Evolutionary conservation across 2,888 invertebrate species (phyloP).

Genomic region (Malacosoma neustria): DNA sequence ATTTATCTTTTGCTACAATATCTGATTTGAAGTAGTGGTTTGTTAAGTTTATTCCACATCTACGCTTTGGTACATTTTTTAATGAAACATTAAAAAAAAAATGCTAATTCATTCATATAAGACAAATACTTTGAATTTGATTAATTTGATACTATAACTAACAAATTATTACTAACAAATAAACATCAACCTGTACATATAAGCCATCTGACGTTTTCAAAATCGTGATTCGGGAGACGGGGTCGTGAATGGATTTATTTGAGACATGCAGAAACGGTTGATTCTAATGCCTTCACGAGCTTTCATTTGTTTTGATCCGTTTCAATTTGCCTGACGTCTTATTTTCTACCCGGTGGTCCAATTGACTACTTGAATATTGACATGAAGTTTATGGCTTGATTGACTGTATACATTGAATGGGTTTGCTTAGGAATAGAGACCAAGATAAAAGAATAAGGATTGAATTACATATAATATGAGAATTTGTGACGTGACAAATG

Average conservation of each 20-base stretch:
- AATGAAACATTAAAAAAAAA: too few relatives aligned
- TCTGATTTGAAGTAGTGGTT: slow-evolving; percentile 1
- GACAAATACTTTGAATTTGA: too few relatives aligned
- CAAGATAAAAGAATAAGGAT: too few relatives aligned
- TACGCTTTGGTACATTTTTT: too few relatives aligned
- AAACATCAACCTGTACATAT: slow-evolving; percentile 29
- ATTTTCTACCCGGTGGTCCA: slow-evolving; percentile 65
- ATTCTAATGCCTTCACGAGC: slow-evolving; percentile 58
- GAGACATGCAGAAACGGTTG: slow-evolving; percentile 40
- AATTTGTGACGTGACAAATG: too few relatives aligned
- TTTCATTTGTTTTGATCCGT: slow-evolving; percentile 49
- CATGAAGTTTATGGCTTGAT: background rate
- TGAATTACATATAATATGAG: too few relatives aligned
- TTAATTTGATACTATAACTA: too few relatives aligned
- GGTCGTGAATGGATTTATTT: slow-evolving; percentile 48
- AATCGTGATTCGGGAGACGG: slow-evolving; percentile 44
- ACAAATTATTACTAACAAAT: too few relatives aligned
- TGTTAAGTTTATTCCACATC: too few relatives aligned
- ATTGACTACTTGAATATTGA: slow-evolving; percentile 10
- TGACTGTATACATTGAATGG: background rate
- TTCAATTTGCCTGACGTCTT: slow-evolving; percentile 66
- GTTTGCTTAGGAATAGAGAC: too few relatives aligned
- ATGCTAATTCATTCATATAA: too few relatives aligned
- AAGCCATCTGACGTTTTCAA: slow-evolving; percentile 26
- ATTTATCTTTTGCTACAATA: slow-evolving; percentile 24